phyloP scores from a whole-genome alignment of 2,113 vertebrate genomes.

The Chlamydotis undulata region DNA sequence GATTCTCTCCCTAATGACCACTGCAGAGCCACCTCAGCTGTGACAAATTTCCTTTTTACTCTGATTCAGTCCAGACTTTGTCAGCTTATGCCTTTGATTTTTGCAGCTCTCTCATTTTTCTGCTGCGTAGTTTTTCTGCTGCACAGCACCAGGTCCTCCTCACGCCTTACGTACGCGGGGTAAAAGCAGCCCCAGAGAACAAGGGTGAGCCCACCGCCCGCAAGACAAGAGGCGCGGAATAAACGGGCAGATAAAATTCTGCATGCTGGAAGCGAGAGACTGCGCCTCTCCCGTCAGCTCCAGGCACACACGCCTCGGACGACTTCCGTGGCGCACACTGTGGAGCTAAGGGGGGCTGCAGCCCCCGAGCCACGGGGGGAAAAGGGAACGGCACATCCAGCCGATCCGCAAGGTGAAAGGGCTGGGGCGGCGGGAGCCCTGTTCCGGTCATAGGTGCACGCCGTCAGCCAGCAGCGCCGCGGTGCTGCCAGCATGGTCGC shows the following conservation, averaged over 20 bases:
- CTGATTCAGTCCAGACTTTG: neutral
- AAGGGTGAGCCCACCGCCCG: rapidly evolving
- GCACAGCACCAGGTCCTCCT: neutral
- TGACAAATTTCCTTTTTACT: neutral
- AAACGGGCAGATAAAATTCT: rapidly evolving
- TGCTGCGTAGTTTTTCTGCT: neutral
- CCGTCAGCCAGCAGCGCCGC: neutral
- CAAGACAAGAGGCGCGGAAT: neutral
- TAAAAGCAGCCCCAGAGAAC: neutral
- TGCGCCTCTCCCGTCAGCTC: neutral
- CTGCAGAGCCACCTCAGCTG: neutral
- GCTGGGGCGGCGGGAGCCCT: rapidly evolving
- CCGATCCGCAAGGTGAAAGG: rapidly evolving
- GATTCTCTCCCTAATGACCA: neutral
- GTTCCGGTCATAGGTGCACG: neutral
- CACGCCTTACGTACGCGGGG: rapidly evolving
- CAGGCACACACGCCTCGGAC: neutral
- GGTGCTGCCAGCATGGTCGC: rapidly evolving
- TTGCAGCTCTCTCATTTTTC: neutral
- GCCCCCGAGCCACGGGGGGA: rapidly evolving
- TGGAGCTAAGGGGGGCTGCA: neutral
- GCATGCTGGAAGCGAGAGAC: neutral
- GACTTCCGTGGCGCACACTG: neutral
- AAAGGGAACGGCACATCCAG: neutral
- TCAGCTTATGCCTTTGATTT: neutral